Evolutionary conservation across 1,140 invertebrate genomes (phyloP), one percentile per base, ranked within the genome.

Genomic region (Atta colombica): DNA sequence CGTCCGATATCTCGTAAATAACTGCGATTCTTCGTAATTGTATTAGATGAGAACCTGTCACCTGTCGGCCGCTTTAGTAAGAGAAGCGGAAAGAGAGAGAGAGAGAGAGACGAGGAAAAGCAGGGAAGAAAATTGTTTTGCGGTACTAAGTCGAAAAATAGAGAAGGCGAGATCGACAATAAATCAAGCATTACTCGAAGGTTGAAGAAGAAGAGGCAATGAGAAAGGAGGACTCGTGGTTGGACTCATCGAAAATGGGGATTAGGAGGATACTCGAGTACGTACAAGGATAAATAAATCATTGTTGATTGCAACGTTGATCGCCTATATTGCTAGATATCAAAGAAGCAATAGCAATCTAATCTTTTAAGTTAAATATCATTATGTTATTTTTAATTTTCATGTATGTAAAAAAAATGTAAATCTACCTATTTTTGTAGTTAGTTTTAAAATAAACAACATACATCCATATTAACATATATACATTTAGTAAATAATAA

Each of bases 21-120:
- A 94, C 87, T 77, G 78, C 61, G 82, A 93, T 93, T 91, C 86
- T 53, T 74, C 75, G 89, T 94, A 95, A 94, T 94, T 94, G 94
- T 94, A 94, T 95, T 94, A 95, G 93, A 94, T 95, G 92, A 94
- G 86, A 61, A 87, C 88, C 93, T 93, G 93, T 93, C 92, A 89
- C 85, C 89, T 81, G 86, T 63, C 81, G 55, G n/a, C 65, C 28
- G 88, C 60, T 28, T 75, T 51, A 71, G 77, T 18, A 8, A 65
- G 28, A 58, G 25, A 51, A 39, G n/a, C 21, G n/a, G 39, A 10
- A 31, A 39, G 51, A 53, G 7, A 49, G 12, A 39, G 14, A 39
- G 51, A 53, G 7, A 49, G 12, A 39, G 14, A 45, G 21, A 77
- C 14, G 49, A 66, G 18, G 51, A 45, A 74, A 72, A 84, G 39